Evolutionary conservation across 2,797 vertebrate species (phyloP).

Genomic region (Tauraco hartlaubi): DNA sequence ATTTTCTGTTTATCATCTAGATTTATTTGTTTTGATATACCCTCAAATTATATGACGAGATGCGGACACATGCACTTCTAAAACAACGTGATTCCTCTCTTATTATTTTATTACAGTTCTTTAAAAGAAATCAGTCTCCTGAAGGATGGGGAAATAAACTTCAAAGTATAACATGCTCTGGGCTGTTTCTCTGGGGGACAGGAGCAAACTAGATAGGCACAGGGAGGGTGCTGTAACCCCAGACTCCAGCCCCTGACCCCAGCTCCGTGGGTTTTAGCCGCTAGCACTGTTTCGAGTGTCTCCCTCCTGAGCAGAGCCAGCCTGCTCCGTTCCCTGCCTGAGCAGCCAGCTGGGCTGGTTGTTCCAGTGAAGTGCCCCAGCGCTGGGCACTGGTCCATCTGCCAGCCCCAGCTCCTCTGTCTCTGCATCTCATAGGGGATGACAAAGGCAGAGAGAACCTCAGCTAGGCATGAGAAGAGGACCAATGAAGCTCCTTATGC

Average conservation of each 20-base stretch:
- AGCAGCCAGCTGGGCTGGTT: neutral
- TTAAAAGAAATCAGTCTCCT: neutral
- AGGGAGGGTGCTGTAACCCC: neutral
- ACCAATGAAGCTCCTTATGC: neutral
- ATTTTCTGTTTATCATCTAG: neutral
- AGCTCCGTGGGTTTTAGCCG: neutral
- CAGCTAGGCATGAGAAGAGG: neutral
- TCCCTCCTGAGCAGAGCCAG: neutral
- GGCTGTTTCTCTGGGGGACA: neutral
- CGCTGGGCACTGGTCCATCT: neutral
- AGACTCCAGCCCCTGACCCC: neutral
- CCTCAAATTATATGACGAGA: neutral
- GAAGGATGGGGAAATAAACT: neutral
- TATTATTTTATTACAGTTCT: neutral
- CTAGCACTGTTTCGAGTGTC: neutral
- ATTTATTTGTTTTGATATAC: neutral
- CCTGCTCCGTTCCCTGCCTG: neutral
- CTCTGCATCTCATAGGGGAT: neutral
- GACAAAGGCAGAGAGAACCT: neutral
- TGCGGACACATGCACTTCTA: neutral
- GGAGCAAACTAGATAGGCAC: neutral
- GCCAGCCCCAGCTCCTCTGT: neutral
- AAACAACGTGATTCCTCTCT: neutral
- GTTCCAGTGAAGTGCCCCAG: neutral
- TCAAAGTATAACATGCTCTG: neutral